These are phyloP conservation scores for Zaprionus vittiger DNA, from an alignment of 1,140 invertebrate species.

Conservation along the genomic window DNA sequence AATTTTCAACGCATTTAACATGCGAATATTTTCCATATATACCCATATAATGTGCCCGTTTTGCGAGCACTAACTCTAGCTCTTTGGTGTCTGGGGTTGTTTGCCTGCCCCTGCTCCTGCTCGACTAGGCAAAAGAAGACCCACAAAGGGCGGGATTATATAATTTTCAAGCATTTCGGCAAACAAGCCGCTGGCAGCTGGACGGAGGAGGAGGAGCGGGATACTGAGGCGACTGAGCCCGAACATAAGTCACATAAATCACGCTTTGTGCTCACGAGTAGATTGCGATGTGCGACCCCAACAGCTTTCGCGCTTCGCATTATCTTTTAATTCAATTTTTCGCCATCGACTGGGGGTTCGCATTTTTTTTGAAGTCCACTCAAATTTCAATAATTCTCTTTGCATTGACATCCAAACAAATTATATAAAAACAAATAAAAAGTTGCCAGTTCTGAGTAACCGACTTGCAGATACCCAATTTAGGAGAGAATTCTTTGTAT, in stretches of 20 bases:
- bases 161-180: slow-evolving; percentile 76
- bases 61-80: slow-evolving; percentile 18
- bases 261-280: slow-evolving; percentile 55
- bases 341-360: slow-evolving; percentile 47
- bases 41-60: slow-evolving; percentile 45
- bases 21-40: slow-evolving; percentile 34
- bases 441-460: background rate
- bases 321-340: slow-evolving; percentile 80
- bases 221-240: slow-evolving; percentile 5
- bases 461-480: background rate
- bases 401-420: slow-evolving; percentile 69
- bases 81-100: slow-evolving; percentile 25
- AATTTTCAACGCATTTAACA: slow-evolving; percentile 74
- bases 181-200: slow-evolving; percentile 60
- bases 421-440: slow-evolving; percentile 48
- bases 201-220: background rate
- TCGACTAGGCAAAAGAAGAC: slow-evolving; percentile 2
- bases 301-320: slow-evolving; percentile 49
- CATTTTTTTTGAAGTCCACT: slow-evolving; percentile 74
- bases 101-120: background rate
- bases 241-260: slow-evolving; percentile 79
- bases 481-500: background rate
- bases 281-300: slow-evolving; percentile 17
- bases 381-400: slow-evolving; percentile 79
- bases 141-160: slow-evolving; percentile 59